These are phyloP conservation scores for Alca torda DNA, from an alignment of 2,797 vertebrate species.

Conservation along the genomic window DNA sequence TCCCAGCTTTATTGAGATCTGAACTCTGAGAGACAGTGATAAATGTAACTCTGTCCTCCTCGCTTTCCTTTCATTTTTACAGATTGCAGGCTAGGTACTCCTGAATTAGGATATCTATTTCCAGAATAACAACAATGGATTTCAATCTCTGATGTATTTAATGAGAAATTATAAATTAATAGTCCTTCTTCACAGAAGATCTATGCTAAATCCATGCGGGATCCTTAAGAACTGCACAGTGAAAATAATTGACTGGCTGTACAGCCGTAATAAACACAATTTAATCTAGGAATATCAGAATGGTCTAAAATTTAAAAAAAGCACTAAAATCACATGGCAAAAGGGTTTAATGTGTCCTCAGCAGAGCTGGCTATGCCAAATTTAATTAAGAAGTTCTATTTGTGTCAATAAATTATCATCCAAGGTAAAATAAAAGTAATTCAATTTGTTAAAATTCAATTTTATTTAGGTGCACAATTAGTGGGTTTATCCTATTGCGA, in stretches of 20 bases:
- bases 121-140: conserved; percentile 33
- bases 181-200: conserved; percentile 46
- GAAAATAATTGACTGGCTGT: conserved; percentile 57
- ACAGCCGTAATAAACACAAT: conserved; percentile 57
- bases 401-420: conserved; percentile 76
- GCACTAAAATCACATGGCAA: conserved; percentile 47
- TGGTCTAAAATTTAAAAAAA: conserved; percentile 50
- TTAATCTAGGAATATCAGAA: conserved; percentile 62
- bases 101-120: conserved; percentile 60
- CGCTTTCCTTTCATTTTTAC: not conserved
- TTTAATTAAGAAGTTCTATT: conserved; percentile 75
- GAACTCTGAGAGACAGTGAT: not conserved
- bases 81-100: not conserved
- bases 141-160: conserved; percentile 64
- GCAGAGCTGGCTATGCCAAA: conserved; percentile 49
- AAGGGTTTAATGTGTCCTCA: conserved; percentile 48
- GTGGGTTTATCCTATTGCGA: conserved; percentile 56
- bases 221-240: conserved; percentile 49
- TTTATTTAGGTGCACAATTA: conserved; percentile 73
- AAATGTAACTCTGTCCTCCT: not conserved
- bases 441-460: conserved; percentile 67
- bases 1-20: not conserved
- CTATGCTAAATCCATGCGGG: conserved; percentile 33
- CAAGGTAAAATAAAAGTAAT: conserved; percentile 77
- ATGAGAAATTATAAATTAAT: conserved; percentile 73